Evolutionary conservation across 2,888 invertebrate species (phyloP), one percentile per base, ranked within the genome.

Genomic region (Liposcelis brunnea): DNA sequence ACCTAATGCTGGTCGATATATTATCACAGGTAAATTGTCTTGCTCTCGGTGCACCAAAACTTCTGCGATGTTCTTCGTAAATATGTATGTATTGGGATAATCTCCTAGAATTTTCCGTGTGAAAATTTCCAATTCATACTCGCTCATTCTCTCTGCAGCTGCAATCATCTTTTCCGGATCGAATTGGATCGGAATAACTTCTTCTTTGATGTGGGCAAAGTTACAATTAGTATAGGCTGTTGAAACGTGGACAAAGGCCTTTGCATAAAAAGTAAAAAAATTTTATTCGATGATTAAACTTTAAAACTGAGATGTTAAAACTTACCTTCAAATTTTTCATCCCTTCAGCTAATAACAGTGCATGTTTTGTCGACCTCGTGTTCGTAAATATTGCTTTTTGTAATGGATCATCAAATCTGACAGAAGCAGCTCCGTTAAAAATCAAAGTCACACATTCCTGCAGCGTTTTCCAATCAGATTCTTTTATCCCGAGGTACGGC

Each of bases 151-250:
- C 26, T 26, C 26, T 26, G 26, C 26, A 26, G 8, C 26, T 26
- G 4, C 8, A 26, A 26, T 47, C 31, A 54, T 43, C n/a, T 49
- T 44, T 4, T 52, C 48, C 11, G 52, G 52, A 16, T 55, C 52
- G 12, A 43, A 47, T 6, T 51, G 47, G 7, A 54, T 48, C 2
- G 63, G 62, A 51, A 71, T 71, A 21, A 72, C 59, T 14, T 58
- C 56, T 53, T 71, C 71, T 43, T 65, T 62, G 19, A 70, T 68
- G 48, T 59, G 60, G 5, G 58, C 54, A 19, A 61, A 54, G 52
- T 71, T 65, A 55, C 69, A 70, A 57, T 72, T 71, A 19, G 69
- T 65, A 54, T 69, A 73, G 2, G 71, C 71, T 2, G 71, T 72
- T 1, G 70, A 70, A 11, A 71, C 65, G 52, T 72, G 70, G 2